These are phyloP conservation scores for Neodiprion virginianus DNA, from an alignment of 1,140 invertebrate genomes.

Conservation along the genomic window DNA sequence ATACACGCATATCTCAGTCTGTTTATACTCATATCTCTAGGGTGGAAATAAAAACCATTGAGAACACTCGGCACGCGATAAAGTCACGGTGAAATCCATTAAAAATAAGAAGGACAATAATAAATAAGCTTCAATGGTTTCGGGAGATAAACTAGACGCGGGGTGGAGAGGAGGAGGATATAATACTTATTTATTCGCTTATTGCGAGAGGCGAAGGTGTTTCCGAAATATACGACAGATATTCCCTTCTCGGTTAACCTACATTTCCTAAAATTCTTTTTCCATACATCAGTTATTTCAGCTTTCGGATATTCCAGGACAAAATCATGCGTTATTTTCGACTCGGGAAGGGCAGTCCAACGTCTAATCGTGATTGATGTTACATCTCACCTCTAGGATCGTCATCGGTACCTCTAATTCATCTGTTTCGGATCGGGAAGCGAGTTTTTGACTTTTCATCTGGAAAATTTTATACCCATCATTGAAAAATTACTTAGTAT, in stretches of 20 bases:
- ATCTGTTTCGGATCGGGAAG: not conserved
- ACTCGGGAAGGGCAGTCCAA: not conserved
- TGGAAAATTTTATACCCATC: not conserved
- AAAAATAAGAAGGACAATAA: not conserved
- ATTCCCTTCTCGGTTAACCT: not conserved
- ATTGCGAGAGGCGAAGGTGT: not conserved
- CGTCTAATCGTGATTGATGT: not conserved
- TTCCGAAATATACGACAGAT: constrained; percentile 7
- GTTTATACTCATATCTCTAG: too few relatives aligned
- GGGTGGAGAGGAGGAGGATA: not conserved
- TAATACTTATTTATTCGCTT: not conserved
- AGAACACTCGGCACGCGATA: too few relatives aligned
- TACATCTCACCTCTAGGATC: not conserved
- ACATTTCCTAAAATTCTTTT: constrained; percentile 11
- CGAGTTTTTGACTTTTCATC: not conserved
- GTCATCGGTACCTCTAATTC: not conserved
- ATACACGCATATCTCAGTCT: too few relatives aligned
- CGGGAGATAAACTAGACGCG: not conserved
- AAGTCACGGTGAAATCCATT: too few relatives aligned
- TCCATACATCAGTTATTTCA: not conserved
- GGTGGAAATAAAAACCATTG: too few relatives aligned
- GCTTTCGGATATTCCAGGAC: not conserved
- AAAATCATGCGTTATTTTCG: constrained; percentile 6
- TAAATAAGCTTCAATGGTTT: not conserved
- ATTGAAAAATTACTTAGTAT: not conserved